Base-by-base conservation (phyloP, 2,113 vertebrate genomes). In the Cygnus atratus region DNA sequence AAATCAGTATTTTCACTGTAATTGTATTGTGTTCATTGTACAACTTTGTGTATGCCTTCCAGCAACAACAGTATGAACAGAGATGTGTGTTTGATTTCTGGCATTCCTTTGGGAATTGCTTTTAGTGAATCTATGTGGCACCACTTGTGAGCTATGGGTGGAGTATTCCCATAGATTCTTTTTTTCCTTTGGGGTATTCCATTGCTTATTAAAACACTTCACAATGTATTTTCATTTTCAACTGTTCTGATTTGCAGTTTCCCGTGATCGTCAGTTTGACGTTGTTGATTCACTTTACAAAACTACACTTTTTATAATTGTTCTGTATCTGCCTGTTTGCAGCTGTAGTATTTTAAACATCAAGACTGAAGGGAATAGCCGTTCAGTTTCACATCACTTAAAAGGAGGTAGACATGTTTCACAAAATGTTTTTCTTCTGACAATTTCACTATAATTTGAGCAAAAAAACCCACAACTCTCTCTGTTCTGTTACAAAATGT, bases 31-130 rank as follows among this genome's bases (percentile, higher is more conserved):
- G 13, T 72, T 90, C 6, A 10, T 59, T 88, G 66, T 63, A 55
- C 22, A 67, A 17, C 29, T 75, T 74, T 0, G 6, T 37, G 26
- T 67, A 88, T 2, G 0, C 5, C 33, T 76, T 82, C 33, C 2
- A 5, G 39, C 59, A 26, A 35, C 76, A 43, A 25, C 10, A 10
- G 31, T 28, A 13, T 57, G 26, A 78, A 35, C 37, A 72, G 50
- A 58, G 14, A 3, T 33, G 15, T 61, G 18, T 50, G 9, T 78
- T 0, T 0, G 1, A 0, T 79, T 87, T 77, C 50, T 85, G 39
- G 25, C 43, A 29, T 48, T 78, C 72, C 39, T 72, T 52, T 31
- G 73, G 59, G 25, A 81, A 46, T 29, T 63, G 26, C 25, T 6
- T 65, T 68, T n/a, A 37, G 10, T 16, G 11, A 50, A 26, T 33